phyloP scores from a whole-genome alignment of 2,888 invertebrate genomes.

The Philopedon plagiatum region DNA sequence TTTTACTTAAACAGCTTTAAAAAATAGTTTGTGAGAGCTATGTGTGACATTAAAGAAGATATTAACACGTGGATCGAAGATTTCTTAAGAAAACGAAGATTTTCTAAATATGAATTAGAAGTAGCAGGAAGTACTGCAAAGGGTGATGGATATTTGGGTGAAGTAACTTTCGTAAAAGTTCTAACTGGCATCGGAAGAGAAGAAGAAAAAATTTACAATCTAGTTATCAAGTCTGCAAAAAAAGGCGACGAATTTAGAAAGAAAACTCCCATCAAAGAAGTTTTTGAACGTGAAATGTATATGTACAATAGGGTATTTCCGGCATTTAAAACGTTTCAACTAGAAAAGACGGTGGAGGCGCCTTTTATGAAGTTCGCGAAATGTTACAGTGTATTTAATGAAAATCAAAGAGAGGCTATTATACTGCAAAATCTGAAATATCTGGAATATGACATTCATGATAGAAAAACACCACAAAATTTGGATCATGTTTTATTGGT shows the following conservation, averaged over 20 bases:
- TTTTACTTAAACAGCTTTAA: background rate
- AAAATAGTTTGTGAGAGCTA: background rate
- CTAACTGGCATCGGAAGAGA: constrained; percentile 40
- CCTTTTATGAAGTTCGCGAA: constrained; percentile 49
- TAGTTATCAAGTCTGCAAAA: constrained; percentile 43
- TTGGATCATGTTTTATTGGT: constrained; percentile 55
- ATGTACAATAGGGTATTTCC: constrained; percentile 53
- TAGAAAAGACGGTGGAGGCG: constrained; percentile 43
- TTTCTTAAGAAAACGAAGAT: constrained; percentile 39
- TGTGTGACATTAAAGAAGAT: constrained; percentile 29
- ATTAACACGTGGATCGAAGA: constrained; percentile 37
- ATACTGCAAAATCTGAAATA: constrained; percentile 57
- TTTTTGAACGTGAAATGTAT: constrained; percentile 53
- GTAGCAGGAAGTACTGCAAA: constrained; percentile 48
- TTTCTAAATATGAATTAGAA: constrained; percentile 42
- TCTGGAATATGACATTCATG: constrained; percentile 56
- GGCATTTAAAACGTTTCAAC: constrained; percentile 46
- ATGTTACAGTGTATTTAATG: constrained; percentile 55
- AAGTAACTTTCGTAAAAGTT: constrained; percentile 53
- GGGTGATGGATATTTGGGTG: constrained; percentile 57
- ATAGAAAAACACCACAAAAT: constrained; percentile 57
- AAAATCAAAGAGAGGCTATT: constrained; percentile 55
- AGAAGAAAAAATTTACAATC: constrained; percentile 44
- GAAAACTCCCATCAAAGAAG: constrained; percentile 44
- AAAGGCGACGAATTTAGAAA: constrained; percentile 43